Base-by-base conservation (phyloP, 2,888 invertebrate genomes). In the Epirrhoe tristata region DNA sequence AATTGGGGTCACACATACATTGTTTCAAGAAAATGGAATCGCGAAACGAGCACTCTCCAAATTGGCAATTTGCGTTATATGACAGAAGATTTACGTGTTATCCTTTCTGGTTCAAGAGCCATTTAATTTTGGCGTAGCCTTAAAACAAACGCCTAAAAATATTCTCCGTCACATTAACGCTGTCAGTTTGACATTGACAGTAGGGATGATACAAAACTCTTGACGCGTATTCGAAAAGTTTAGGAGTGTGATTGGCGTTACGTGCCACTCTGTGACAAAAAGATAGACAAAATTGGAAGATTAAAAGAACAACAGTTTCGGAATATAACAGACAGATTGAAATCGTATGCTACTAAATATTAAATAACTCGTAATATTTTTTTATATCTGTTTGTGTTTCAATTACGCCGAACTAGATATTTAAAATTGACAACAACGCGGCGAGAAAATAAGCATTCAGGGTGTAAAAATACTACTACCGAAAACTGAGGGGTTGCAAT, bases 61-160 rank as follows among this genome's bases (percentile, higher is more conserved):
- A 61, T 61, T 66, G 60, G 12, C 57, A 63, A 60, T 67, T 46
- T 58, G 46, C 14, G 36, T 56, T 56, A 62, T 58, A 65, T 50
- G 67, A 67, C 59, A 62, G 34, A 46, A 61, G 66, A 69, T 43
- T 62, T 62, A 58, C 50, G 31, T 52, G 60, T 43, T 46, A 60
- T 63, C 63, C 58, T 63, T 71, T 67, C 57, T 54, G 55, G 48
- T 63, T 73, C 67, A 70, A 58, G 67, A 32, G 55, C 62, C 68
- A 59, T 70, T 66, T 66, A 63, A 70, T 66, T 60, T 70, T 51
- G 39, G 66, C 70, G 59, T 66, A 66, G 67, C 73, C 71, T 68
- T 53, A 69, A 70, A 69, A 69, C 63, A 63, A 62, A 64, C 46
- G 57, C 55, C 66, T 55, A 50, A 70, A 70, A 70, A 71, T 69